Evolutionary conservation across 2,888 invertebrate species (phyloP), one percentile per base, ranked within the genome.

Genomic region (Tipula lateralis): DNA sequence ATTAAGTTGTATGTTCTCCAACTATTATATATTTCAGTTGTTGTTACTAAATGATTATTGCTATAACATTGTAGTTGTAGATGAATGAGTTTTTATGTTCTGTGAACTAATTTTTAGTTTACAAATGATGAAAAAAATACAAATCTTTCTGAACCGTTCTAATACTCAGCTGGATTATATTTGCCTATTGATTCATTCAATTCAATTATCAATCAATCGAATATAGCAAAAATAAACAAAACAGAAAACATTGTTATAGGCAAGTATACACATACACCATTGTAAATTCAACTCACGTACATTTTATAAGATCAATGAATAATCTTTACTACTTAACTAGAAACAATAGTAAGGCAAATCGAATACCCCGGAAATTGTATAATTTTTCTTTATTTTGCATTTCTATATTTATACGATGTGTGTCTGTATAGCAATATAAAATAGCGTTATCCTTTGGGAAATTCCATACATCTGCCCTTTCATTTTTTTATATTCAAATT

Each of bases 341-440:
- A 66, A 66, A 66, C 66, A 66, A 66, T 66, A 66, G 66, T 66
- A 66, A 66, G 9, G 24, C 66, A 66, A 66, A 66, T 66, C 66
- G 24, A 66, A 66, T 66, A 66, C n/a, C 24, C 24, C 24, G 66
- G 66, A 66, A 66, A 66, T 66, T 66, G 7, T 24, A 66, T 24
- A 24, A 1, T n/a, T 39, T 39, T 39, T 39, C 39, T 39, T 39
- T n/a, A 66, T 66, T 66, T 66, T 66, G 24, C 66, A 66, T 7
- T 66, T 66, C 24, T 66, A 24, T 24, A 24, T 66, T 66, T 66
- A 50, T 50, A 12, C 44, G 2, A 7, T 16, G 16, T 50, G 9
- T 36, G 36, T 36, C 12, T 36, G 36, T 36, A 1, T 36, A 9
- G 9, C 32, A 12, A 0, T n/a, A 44, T n/a, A 44, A 44, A 44